Evolutionary conservation across 2,888 invertebrate genomes (phyloP), one percentile per base, ranked within the genome.

Genomic region (Panorpa germanica): DNA sequence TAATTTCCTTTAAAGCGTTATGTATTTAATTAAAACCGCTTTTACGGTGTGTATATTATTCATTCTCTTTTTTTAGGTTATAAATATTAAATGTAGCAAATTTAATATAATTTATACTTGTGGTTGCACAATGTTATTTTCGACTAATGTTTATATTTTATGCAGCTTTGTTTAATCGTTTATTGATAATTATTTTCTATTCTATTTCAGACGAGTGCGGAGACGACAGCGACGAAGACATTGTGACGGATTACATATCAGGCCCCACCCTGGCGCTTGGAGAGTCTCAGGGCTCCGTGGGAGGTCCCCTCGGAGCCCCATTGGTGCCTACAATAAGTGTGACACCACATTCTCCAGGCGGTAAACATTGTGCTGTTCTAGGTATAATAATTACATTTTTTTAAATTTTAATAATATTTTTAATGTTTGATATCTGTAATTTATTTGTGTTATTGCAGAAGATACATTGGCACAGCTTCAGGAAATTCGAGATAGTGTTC

Each of bases 241-340:
- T 50, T 34, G 50, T 55, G 33, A 55, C 49, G 15, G 54, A 55
- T 45, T 55, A 52, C 37, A 40, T 55, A 25, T n/a, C n/a, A n/a
- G n/a, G n/a, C n/a, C n/a, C n/a, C n/a, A n/a, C n/a, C n/a, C n/a
- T n/a, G n/a, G n/a, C n/a, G n/a, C n/a, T n/a, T n/a, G n/a, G n/a
- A n/a, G n/a, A n/a, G n/a, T n/a, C n/a, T n/a, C n/a, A n/a, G n/a
- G 37, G 40, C 33, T 37, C 34, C 28, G 31, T 40, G 41, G 45
- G 41, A 40, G 45, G 36, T 43, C 50, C 39, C 48, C 51, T 39
- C 48, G 37, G 32, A 28, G 41, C 41, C 25, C 59, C 65, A 32
- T 50, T 72, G 50, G 76, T 78, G 47, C 83, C 83, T 36, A 83
- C 74, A 34, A 83, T 85, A 48, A 82, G 81, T 55, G 82, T 85